phyloP scores from a whole-genome alignment of 2,888 invertebrate species.

The Cataglyphis cursor region DNA sequence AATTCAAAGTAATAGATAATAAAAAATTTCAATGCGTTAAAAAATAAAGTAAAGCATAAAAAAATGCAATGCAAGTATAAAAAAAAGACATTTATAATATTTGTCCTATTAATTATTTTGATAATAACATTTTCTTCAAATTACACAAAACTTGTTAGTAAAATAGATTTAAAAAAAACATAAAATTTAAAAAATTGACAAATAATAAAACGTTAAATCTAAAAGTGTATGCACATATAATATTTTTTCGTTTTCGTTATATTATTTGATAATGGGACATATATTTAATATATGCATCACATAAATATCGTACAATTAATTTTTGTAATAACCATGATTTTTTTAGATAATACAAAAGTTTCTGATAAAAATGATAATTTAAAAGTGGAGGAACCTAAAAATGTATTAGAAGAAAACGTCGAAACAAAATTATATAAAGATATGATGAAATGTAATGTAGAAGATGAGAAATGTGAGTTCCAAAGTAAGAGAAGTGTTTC shows the following conservation, averaged over 20 bases:
- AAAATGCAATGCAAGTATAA: not conserved
- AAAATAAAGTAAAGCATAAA: not conserved
- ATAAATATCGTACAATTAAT: too few relatives aligned
- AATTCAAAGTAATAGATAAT: not conserved
- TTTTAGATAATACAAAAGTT: not conserved
- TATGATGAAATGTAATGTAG: too few relatives aligned
- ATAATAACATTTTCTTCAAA: not conserved
- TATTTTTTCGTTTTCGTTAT: too few relatives aligned
- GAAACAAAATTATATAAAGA: not conserved
- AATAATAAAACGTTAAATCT: not conserved
- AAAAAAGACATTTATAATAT: not conserved
- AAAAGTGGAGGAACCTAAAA: not conserved
- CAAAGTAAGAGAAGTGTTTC: too few relatives aligned
- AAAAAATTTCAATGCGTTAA: not conserved
- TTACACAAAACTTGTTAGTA: not conserved
- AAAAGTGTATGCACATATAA: not conserved
- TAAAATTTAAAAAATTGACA: not conserved
- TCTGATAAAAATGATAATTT: not conserved
- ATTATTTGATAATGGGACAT: too few relatives aligned
- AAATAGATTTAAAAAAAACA: not conserved
- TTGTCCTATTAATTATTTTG: not conserved
- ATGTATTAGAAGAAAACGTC: not conserved
- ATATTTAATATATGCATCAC: too few relatives aligned
- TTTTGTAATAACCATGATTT: not conserved
- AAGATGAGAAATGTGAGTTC: too few relatives aligned